Base-by-base conservation (phyloP, 2,888 invertebrate genomes). In the Opisthograptis luteolata region DNA sequence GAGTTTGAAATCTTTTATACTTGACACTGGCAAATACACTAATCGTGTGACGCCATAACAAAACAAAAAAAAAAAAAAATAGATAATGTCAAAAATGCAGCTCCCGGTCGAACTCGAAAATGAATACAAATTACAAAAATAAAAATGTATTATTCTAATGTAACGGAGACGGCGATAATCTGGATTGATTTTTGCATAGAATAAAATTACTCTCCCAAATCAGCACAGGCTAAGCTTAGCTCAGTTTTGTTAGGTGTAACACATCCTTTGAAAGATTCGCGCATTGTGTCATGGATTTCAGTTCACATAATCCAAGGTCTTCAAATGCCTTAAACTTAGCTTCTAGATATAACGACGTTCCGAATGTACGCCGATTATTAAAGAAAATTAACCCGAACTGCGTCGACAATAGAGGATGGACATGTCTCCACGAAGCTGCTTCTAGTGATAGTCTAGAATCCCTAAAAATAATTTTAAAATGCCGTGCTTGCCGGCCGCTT, bases 371-470 rank as follows among this genome's bases (percentile, higher is more conserved):
- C 17, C 64, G 76, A 28, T 65, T 91, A 40, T 67, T 92, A 1
- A 72, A 78, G 47, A 90, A 84, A 66, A 79, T 82, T 20, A 90
- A 90, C 64, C 87, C 89, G 1, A 91, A 91, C 60, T 81, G 81
- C 49, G 79, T 84, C 4, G 92, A 92, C 60, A 91, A 92, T 51
- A 79, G 92, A 64, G 92, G 92, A 3, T 92, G 91, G 91, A 91
- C 91, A 0, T 86, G 91, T 44, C 73, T 92, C 1, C 92, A 92
- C 39, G 92, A 91, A 74, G 91, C 92, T 1, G 91, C 92, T 0
- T 81, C 79, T 7, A 73, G 69, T 27, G 86, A 91, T 54, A 84
- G 82, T 48, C 84, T 81, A 37, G 80, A 88, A 49, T 74, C 86
- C 37, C 55, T 91, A 19, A 34, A 70, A 43, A 52, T 84, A 2